Conservation (phyloP, 2,888 invertebrate species). For the Drosophila ustulata region DNA sequence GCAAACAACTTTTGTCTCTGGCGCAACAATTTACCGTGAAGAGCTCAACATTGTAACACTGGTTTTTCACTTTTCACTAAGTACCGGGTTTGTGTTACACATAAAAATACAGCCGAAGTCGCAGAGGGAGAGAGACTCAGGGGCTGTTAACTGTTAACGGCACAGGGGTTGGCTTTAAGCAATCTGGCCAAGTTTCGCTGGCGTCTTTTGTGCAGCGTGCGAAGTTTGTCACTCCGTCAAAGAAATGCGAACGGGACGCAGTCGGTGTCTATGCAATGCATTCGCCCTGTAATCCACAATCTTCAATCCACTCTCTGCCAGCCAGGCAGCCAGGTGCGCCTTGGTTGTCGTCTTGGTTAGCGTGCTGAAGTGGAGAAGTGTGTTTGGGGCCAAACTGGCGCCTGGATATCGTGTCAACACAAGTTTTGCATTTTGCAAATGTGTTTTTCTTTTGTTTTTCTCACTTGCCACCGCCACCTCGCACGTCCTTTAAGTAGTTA, state of each 20-base stretch:
- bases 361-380: neutral
- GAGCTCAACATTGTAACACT: conserved; percentile 76
- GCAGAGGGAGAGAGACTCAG: neutral
- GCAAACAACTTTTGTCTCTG: conserved; percentile 66
- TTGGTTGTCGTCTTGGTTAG: neutral
- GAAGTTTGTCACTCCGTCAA: conserved; percentile 75
- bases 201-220: conserved; percentile 71
- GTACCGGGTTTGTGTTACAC: conserved; percentile 73
- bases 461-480: conserved; percentile 6
- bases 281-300: conserved; percentile 60
- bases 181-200: conserved; percentile 65
- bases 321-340: conserved; percentile 45
- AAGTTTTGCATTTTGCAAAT: conserved; percentile 73
- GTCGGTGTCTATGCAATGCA: conserved; percentile 52
- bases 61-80: conserved; percentile 78
- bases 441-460: conserved; percentile 59
- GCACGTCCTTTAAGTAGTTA: conserved; percentile 65
- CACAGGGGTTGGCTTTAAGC: conserved; percentile 33
- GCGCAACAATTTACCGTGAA: conserved; percentile 75
- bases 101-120: conserved; percentile 54
- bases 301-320: conserved; percentile 40
- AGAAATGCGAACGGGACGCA: conserved; percentile 52
- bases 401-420: conserved; percentile 69
- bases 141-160: neutral
- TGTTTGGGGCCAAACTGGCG: conserved; percentile 13